Evolutionary conservation across 2,888 invertebrate species (phyloP), one percentile per base, ranked within the genome.

Genomic region (Hirtodrosophila confusa): DNA sequence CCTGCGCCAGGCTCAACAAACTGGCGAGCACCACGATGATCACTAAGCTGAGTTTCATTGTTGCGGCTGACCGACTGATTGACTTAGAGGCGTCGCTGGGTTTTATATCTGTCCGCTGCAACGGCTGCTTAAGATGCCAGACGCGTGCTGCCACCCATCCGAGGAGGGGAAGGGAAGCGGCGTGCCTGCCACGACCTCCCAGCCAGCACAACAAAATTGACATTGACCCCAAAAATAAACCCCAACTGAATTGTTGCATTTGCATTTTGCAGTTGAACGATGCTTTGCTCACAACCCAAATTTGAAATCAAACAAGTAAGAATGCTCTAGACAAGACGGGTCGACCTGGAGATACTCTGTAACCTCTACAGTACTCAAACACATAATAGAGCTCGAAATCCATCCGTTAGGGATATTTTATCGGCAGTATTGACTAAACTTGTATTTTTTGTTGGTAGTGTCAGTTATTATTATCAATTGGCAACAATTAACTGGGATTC

Each of bases 221-320:
- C 86, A 82, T 83, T 82, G 82, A 86, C 82, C 86, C 72, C 78
- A 77, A 75, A 79, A 77, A 39, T n/a, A 31, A 48, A 40, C 51
- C 47, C 51, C 50, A 66, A 33, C 40, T 35, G 39, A 48, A 50
- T 63, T 44, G 49, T 55, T 70, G 70, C 70, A 70, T 69, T 70
- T 53, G 56, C 64, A 56, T 40, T 60, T 67, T 69, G 69, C 69
- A 69, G 51, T 57, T 53, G 23, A 44, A 11, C 41, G 57, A 56
- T 62, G 62, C 44, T 39, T 44, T 12, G 53, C 47, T 43, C 31
- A 48, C 49, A 55, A 55, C 41, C 64, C 47, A 64, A 64, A 64
- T 64, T 31, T 36, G 8, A 36, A 48, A 9, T 12, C 17, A 29
- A 24, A 10, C 7, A 10, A 29, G 24, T 12, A 17, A 31, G 17